phyloP scores from a whole-genome alignment of 2,113 vertebrate species.

The Picathartes gymnocephalus region DNA sequence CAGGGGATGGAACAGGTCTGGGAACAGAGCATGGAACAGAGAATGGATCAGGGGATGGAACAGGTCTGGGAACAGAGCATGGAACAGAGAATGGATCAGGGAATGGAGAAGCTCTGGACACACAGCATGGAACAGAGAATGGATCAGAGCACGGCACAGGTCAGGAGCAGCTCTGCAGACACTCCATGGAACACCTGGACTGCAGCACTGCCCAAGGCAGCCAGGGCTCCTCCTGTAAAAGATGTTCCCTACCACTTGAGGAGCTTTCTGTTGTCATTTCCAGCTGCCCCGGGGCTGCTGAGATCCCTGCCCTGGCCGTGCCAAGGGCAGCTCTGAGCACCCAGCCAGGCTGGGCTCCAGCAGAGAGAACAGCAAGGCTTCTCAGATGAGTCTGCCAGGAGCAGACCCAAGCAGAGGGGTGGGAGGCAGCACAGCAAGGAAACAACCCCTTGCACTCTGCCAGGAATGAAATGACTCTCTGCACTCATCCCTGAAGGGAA shows the following conservation, averaged over 20 bases:
- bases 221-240: not conserved
- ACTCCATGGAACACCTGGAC: not conserved
- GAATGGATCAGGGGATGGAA: not conserved
- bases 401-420: fast-evolving
- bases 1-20: not conserved
- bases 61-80: not conserved
- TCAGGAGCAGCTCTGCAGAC: not conserved
- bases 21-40: not conserved
- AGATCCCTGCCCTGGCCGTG: not conserved
- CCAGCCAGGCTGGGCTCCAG: not conserved
- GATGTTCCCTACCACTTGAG: not conserved
- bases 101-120: not conserved
- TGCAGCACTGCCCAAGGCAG: not conserved
- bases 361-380: not conserved
- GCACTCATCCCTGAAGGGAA: not conserved
- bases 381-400: not conserved
- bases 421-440: not conserved
- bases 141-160: not conserved
- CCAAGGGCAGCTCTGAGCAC: not conserved
- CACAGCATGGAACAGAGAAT: not conserved
- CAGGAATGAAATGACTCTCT: not conserved
- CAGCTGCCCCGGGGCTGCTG: not conserved
- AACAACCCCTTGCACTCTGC: not conserved
- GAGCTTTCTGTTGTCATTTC: not conserved
- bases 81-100: not conserved